Percentiles rank a stretch among this genome's conserved stretches.
phyloP scores from a whole-genome alignment of 2,888 invertebrate genomes.

The Monopis laevigella region DNA sequence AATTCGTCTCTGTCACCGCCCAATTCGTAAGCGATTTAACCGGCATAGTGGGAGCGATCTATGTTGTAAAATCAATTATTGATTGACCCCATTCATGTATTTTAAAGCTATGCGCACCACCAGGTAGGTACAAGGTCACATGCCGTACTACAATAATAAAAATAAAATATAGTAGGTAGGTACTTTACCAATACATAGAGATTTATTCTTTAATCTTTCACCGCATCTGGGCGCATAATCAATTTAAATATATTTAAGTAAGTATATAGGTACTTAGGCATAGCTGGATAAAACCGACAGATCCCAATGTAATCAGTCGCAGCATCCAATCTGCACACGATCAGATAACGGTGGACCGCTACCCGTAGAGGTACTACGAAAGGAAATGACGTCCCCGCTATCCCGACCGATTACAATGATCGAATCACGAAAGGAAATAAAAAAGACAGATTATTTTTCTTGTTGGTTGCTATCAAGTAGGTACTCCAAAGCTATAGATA shows the following conservation, averaged over 20 bases:
- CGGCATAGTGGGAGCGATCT: no score
- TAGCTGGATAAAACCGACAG: slow-evolving; percentile 22
- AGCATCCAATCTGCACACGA: slow-evolving; percentile 23
- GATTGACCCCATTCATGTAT: no score
- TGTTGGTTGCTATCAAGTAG: no score
- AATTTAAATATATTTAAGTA: neutral
- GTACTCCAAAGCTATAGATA: no score
- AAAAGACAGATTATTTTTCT: slow-evolving; percentile 1
- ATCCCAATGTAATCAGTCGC: slow-evolving; percentile 23
- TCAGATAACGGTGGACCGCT: slow-evolving; percentile 24
- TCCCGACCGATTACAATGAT: slow-evolving; percentile 18
- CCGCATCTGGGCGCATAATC: neutral
- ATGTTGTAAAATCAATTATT: no score
- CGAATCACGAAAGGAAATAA: slow-evolving; percentile 17
- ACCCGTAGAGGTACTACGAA: slow-evolving; percentile 17
- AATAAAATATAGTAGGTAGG: neutral
- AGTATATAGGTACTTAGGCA: neutral
- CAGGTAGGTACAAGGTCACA: no score
- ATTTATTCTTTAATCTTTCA: neutral
- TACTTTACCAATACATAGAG: neutral
- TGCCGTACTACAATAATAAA: no score
- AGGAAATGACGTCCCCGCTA: slow-evolving; percentile 22
- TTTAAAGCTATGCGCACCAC: no score
- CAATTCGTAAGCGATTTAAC: no score
- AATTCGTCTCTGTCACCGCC: no score